Conservation (phyloP, 1,140 invertebrate species). For the Drosophila rhopaloa region DNA sequence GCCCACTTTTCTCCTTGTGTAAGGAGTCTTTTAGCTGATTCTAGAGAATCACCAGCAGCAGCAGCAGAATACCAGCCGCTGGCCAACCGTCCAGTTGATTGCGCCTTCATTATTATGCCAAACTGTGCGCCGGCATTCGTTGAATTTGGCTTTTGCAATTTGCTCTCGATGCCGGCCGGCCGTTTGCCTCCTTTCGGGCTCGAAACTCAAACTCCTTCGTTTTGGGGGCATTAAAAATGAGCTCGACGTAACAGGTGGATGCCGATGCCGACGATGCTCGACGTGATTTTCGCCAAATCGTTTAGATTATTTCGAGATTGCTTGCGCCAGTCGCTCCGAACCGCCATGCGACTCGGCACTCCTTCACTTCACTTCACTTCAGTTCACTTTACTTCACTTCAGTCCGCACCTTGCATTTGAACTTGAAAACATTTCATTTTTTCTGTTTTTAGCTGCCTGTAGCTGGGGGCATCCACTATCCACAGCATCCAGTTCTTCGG, state of each 20-base stretch:
- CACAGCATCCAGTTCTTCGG: slow-evolving; percentile 37
- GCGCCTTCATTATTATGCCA: slow-evolving; percentile 83
- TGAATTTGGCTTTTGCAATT: slow-evolving; percentile 82
- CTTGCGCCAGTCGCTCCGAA: slow-evolving; percentile 67
- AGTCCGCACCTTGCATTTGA: slow-evolving; percentile 79
- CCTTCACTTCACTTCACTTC: slow-evolving; percentile 26
- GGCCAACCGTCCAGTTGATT: slow-evolving; percentile 71
- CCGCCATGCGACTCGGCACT: slow-evolving; percentile 26
- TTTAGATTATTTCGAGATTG: slow-evolving; percentile 83
- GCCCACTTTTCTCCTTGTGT: slow-evolving; percentile 29
- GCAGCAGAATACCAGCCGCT: slow-evolving; percentile 25
- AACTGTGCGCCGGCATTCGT: slow-evolving; percentile 80
- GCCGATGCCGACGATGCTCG: slow-evolving; percentile 65
- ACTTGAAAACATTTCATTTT: slow-evolving; percentile 82
- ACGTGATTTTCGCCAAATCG: slow-evolving; percentile 83
- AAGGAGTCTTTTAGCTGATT: slow-evolving; percentile 28
- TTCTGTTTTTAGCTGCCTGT: slow-evolving; percentile 29
- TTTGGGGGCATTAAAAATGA: slow-evolving; percentile 79
- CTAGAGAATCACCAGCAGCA: slow-evolving; percentile 32
- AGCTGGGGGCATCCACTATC: slow-evolving; percentile 58
- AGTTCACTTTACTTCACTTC: slow-evolving; percentile 4
- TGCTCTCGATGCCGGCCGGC: slow-evolving; percentile 73
- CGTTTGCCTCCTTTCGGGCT: slow-evolving; percentile 12
- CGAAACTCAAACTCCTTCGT: slow-evolving; percentile 33
- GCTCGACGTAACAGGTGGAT: slow-evolving; percentile 80